A percentile compares a stretch with the other conserved stretches of the same genome.
phyloP scores from a whole-genome alignment of 2,113 vertebrate genomes.

The Phrynocephalus versicolor region DNA sequence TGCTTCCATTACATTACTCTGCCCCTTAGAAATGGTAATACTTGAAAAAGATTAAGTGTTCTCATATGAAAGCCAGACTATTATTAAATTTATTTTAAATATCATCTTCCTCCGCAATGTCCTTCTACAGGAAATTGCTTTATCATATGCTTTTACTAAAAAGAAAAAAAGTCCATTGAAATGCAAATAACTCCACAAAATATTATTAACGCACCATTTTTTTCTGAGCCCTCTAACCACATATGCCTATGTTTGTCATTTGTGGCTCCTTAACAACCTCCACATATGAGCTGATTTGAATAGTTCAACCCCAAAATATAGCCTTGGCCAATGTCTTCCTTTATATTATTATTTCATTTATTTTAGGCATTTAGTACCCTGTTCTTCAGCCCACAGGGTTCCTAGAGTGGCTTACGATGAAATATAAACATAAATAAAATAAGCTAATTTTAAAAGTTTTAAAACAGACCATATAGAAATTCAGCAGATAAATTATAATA shows the following conservation, averaged over 20 bases:
- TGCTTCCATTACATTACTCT: slow-evolving; percentile 60
- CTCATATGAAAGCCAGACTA: slow-evolving; percentile 44
- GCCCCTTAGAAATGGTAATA: slow-evolving; percentile 47
- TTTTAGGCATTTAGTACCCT: not conserved
- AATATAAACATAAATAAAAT: not conserved
- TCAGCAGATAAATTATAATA: not conserved
- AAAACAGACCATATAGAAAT: not conserved
- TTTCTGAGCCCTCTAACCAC: not conserved
- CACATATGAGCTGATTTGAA: not conserved
- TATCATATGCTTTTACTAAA: slow-evolving; percentile 51
- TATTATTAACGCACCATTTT: not conserved
- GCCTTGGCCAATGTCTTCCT: not conserved
- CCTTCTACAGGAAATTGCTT: slow-evolving; percentile 54
- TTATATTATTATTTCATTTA: not conserved
- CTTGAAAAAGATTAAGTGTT: slow-evolving; percentile 64
- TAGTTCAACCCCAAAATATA: not conserved
- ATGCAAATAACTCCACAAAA: slow-evolving; percentile 33
- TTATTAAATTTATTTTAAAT: slow-evolving; percentile 69
- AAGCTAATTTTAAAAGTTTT: not conserved
- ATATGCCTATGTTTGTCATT: not conserved
- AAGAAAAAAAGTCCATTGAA: slow-evolving; percentile 27
- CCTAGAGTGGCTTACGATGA: not conserved
- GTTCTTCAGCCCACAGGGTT: not conserved
- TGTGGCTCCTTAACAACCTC: not conserved
- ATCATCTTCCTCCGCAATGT: slow-evolving; percentile 51